phyloP scores from a whole-genome alignment of 2,888 invertebrate genomes.

The Coelogynopora nodosa region DNA sequence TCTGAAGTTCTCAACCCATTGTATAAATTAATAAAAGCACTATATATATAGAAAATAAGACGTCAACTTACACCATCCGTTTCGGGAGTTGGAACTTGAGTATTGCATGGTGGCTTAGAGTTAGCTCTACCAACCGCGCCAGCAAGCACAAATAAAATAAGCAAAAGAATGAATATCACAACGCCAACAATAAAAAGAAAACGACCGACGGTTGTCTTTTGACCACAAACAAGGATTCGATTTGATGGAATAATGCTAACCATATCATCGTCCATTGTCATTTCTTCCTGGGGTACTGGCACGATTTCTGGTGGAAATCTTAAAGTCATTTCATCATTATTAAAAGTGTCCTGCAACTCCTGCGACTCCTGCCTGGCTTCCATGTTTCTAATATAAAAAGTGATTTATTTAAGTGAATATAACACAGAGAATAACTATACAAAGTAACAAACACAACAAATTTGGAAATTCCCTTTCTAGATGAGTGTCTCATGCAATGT shows the following conservation, averaged over 20 bases:
- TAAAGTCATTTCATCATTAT: background rate
- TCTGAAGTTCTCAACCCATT: too few relatives aligned
- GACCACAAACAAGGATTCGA: background rate
- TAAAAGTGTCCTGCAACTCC: background rate
- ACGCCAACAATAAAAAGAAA: background rate
- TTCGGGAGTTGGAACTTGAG: too few relatives aligned
- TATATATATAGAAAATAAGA: too few relatives aligned
- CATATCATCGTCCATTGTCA: background rate
- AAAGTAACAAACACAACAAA: too few relatives aligned
- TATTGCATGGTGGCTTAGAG: background rate
- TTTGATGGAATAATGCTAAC: background rate
- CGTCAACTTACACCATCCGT: too few relatives aligned
- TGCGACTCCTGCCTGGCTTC: too few relatives aligned
- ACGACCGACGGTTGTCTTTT: background rate
- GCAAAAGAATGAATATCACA: background rate
- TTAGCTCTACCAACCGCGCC: background rate
- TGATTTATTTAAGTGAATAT: too few relatives aligned
- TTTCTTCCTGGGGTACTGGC: background rate
- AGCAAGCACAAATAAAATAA: background rate
- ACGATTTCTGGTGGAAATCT: background rate
- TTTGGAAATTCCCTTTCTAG: too few relatives aligned
- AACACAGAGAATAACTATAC: too few relatives aligned
- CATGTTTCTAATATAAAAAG: too few relatives aligned
- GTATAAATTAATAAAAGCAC: too few relatives aligned
- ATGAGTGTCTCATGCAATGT: too few relatives aligned